Conservation (phyloP, 2,797 vertebrate genomes). For the Silurus lanzhouensis region DNA sequence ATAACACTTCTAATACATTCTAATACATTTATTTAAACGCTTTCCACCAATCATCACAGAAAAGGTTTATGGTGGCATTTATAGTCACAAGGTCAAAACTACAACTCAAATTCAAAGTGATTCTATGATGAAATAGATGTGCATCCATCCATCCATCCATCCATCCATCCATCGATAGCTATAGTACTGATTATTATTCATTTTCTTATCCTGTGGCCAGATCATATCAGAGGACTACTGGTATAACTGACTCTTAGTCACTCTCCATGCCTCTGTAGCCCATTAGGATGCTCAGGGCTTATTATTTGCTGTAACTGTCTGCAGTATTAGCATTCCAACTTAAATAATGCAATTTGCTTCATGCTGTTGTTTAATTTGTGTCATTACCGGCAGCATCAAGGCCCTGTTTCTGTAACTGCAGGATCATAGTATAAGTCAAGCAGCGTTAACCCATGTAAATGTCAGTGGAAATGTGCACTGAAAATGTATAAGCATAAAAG, state of each 20-base stretch:
- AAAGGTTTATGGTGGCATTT: neutral
- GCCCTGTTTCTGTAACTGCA: constrained; percentile 16
- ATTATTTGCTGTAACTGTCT: constrained; percentile 3
- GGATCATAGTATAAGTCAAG: constrained; percentile 30
- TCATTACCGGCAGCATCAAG: constrained; percentile 10
- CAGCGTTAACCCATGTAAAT: constrained; percentile 3
- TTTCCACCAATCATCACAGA: neutral
- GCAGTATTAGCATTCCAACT: constrained; percentile 15
- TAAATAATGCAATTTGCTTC: constrained; percentile 31
- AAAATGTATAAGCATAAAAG: neutral
- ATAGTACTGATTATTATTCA: neutral
- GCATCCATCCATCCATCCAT: neutral
- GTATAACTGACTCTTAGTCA: neutral
- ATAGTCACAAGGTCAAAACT: neutral
- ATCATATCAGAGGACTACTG: constrained; percentile 26
- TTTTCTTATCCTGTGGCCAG: constrained; percentile 39
- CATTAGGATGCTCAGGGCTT: neutral
- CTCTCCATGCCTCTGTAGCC: neutral
- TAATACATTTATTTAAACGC: neutral
- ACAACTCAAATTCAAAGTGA: neutral
- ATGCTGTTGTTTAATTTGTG: constrained; percentile 25
- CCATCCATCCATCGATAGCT: too few relatives aligned
- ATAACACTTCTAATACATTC: neutral
- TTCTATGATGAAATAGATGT: neutral
- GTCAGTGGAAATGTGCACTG: neutral